Evolutionary conservation across 2,113 vertebrate species (phyloP).

Genomic region (Chunga burmeisteri): DNA sequence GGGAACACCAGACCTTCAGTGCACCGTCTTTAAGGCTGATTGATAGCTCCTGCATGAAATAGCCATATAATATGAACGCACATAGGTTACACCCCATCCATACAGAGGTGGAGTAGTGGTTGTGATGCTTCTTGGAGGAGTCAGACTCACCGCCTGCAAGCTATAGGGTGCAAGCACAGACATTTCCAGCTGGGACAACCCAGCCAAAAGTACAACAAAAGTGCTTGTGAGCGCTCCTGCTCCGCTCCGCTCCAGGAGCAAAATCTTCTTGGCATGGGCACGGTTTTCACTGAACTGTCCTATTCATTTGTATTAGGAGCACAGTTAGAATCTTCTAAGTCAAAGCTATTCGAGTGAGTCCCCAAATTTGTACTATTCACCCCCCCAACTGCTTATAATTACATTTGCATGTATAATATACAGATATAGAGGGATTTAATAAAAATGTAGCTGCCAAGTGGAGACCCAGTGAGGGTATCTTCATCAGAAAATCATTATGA

Average conservation of each 20-base stretch:
- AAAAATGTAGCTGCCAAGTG: neutral
- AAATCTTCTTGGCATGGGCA: neutral
- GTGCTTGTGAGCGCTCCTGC: neutral
- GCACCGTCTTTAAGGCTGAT: neutral
- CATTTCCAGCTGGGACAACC: neutral
- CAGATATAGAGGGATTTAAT: neutral
- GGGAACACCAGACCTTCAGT: neutral
- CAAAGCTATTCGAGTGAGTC: neutral
- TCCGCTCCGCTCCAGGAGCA: neutral
- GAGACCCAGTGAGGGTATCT: neutral
- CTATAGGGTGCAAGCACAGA: neutral
- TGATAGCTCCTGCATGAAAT: neutral
- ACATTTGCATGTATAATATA: slow-evolving; percentile 25
- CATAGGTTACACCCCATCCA: neutral
- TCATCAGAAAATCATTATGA: slow-evolving; percentile 49
- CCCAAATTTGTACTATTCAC: neutral
- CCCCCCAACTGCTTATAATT: neutral
- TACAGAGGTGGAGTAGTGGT: neutral
- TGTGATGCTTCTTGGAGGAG: neutral
- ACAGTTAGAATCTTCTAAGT: neutral
- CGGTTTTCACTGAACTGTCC: neutral
- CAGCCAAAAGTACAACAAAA: neutral
- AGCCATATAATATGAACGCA: neutral
- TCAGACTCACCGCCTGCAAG: neutral
- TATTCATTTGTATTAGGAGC: neutral